Evolutionary conservation across 1,140 invertebrate species (phyloP).

Genomic region (Papilio xuthus): DNA sequence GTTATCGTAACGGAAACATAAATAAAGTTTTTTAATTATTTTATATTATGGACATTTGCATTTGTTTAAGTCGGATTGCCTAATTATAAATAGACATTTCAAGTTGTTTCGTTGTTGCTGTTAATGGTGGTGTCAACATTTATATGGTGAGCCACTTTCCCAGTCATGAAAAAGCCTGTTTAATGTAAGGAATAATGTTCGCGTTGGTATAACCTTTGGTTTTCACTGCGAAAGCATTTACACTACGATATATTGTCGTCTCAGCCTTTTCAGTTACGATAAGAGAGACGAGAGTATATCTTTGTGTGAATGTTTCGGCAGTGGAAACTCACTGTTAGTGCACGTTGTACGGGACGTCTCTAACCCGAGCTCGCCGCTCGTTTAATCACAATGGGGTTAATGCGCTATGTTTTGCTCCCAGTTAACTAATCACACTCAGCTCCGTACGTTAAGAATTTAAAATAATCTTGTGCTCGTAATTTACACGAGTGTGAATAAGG

Average conservation of each 20-base stretch:
- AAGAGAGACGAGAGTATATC: neutral
- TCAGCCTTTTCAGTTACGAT: neutral
- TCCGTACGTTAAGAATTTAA: constrained; percentile 17
- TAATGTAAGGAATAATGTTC: neutral
- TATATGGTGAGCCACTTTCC: neutral
- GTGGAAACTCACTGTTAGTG: neutral
- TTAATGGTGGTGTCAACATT: neutral
- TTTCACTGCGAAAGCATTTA: neutral
- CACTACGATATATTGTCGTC: neutral
- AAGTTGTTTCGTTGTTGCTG: neutral
- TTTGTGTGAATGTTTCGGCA: neutral
- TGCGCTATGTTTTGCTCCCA: constrained; percentile 25
- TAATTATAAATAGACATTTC: neutral
- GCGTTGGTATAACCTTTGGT: neutral
- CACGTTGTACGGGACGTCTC: constrained; percentile 25
- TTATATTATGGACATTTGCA: too few relatives aligned
- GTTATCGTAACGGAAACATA: too few relatives aligned
- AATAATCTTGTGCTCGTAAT: constrained; percentile 9
- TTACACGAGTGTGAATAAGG: constrained; percentile 2
- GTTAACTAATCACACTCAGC: constrained; percentile 35
- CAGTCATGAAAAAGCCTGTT: neutral
- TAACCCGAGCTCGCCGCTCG: constrained; percentile 19
- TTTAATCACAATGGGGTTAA: constrained; percentile 36
- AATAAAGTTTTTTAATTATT: too few relatives aligned
- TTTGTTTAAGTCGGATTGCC: too few relatives aligned